A percentile compares a stretch with the other conserved stretches of the same genome.
Evolutionary conservation across 2,113 vertebrate genomes (phyloP).

Genomic region (Mastomys natalensis): DNA sequence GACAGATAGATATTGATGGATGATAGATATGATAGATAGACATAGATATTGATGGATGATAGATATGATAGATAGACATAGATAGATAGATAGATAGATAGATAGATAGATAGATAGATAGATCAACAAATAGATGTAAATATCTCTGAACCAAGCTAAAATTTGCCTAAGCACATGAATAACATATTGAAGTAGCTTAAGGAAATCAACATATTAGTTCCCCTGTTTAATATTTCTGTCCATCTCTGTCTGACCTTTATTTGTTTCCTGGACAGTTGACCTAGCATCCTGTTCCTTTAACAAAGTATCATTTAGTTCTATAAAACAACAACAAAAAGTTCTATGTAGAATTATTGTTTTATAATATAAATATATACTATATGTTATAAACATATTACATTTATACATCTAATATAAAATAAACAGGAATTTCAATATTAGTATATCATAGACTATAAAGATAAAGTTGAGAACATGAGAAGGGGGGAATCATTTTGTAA

Average conservation of each 20-base stretch:
- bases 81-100: too few species aligned
- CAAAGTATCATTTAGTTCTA: not conserved
- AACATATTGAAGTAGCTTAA: constrained; percentile 34
- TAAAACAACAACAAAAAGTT: not conserved
- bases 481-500: constrained; percentile 33
- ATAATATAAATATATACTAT: not conserved
- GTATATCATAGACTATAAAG: not conserved
- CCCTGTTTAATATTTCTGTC: constrained; percentile 35
- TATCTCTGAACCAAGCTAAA: not conserved
- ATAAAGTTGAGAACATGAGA: not conserved
- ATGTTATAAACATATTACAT: not conserved
- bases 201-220: constrained; percentile 45
- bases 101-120: too few species aligned
- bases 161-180: constrained; percentile 41
- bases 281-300: constrained; percentile 55
- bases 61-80: too few species aligned
- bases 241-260: not conserved
- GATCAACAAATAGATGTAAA: too few species aligned
- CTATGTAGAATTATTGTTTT: not conserved
- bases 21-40: too few species aligned
- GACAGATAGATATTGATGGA: too few species aligned
- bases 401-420: not conserved
- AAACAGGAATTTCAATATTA: not conserved
- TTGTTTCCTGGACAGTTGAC: constrained; percentile 52
- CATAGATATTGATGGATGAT: too few species aligned